Evolutionary conservation across 2,888 invertebrate species (phyloP), one percentile per base, ranked within the genome.

Genomic region (Aphidius colemani): DNA sequence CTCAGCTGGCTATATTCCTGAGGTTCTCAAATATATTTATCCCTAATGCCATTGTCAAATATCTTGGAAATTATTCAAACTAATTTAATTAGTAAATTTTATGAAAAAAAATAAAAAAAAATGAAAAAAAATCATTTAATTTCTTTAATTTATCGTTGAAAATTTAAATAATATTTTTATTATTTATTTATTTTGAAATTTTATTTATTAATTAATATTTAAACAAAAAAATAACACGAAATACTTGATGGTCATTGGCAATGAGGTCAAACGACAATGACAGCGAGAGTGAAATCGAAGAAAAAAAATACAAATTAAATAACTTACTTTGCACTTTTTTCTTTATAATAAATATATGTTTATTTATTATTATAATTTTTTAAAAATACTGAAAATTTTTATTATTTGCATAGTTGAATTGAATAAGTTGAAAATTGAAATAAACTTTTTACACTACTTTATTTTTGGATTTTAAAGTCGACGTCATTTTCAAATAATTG

Each of bases 1-100:
- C 74, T 68, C 77, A 77, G 76, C 76, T 77, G 76, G 74, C 76
- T 70, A 69, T 71, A 67, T 69, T 57, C 55, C 75, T 73, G 63
- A 7, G 74, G 71, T 70, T 70, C 74, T 72, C 76, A 77, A 75
- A 65, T 60, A 39, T 57, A 46, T 18, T 13, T 39, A 10, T 45
- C 9, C 30, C 5, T 30, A 39, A 30, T 51, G 10, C 4, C 5
- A 8, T 49, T 11, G 13, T 49, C 30, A 30, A 30, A 30, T 30
- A 30, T 30, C 3, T 30, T 30, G 30, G 0, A 5, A 30, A 30
- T 30, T 30, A 30, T 30, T 5, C 30, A 30, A 18, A 1, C 5
- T 5, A 30, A 30, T 30, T 30, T 5, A 30, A 30, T 30, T 30
- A 3, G 30, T 18, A 18, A 18, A 18, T 18, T 18, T 18, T 18